Conservation (phyloP, 2,888 invertebrate genomes). For the Candidula unifasciata region DNA sequence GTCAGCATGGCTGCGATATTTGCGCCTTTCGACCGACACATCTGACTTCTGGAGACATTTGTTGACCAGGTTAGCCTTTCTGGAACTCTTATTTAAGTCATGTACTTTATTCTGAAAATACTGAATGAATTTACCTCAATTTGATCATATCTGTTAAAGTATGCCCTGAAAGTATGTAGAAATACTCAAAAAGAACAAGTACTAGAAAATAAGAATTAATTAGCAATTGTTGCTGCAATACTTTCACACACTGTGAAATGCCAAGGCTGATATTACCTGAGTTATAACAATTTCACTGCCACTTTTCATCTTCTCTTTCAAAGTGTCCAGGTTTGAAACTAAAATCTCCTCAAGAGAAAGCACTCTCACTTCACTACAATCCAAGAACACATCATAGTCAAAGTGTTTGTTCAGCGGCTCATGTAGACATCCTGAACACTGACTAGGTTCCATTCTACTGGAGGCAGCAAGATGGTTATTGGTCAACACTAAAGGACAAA, state of each 20-base stretch:
- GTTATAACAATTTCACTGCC: slow-evolving; percentile 52
- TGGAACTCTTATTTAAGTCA: too few relatives aligned
- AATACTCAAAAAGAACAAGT: background rate
- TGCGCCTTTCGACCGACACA: too few relatives aligned
- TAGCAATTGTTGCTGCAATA: background rate
- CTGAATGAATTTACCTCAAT: too few relatives aligned
- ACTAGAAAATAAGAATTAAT: background rate
- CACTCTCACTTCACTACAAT: slow-evolving; percentile 43
- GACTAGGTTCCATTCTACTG: background rate
- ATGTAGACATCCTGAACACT: background rate
- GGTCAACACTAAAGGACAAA: background rate
- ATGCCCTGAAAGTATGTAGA: background rate
- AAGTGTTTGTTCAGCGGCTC: background rate
- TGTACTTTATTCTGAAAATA: too few relatives aligned
- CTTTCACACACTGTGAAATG: background rate
- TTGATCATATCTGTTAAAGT: too few relatives aligned
- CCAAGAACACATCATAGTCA: slow-evolving; percentile 11
- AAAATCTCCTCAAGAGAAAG: slow-evolving; percentile 54
- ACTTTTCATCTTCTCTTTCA: slow-evolving; percentile 50
- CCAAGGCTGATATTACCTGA: slow-evolving; percentile 44
- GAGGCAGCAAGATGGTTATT: background rate
- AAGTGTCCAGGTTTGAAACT: slow-evolving; percentile 48
- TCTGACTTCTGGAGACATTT: too few relatives aligned
- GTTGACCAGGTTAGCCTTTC: too few relatives aligned
- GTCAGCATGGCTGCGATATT: too few relatives aligned